Conservation (phyloP, 2,113 vertebrate species). For the Cryptomyrus ogoouensis region DNA sequence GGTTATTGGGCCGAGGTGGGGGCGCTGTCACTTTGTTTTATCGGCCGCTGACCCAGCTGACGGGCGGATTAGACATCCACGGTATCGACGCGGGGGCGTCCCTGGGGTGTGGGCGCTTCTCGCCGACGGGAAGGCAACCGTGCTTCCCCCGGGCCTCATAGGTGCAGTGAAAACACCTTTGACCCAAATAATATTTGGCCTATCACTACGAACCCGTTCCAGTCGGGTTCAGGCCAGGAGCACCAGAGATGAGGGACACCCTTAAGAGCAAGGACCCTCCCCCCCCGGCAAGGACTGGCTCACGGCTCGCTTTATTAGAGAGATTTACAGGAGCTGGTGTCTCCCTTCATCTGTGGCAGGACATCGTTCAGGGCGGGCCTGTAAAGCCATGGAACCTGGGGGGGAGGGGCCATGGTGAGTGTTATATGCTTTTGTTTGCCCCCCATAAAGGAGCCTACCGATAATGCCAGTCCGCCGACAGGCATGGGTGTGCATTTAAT, state of each 20-base stretch:
- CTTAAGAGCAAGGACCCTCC: neutral
- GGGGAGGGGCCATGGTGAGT: neutral
- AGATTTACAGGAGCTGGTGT: conserved; percentile 44
- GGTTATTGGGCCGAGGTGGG: conserved; percentile 58
- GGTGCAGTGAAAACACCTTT: neutral
- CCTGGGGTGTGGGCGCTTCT: neutral
- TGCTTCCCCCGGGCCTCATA: neutral
- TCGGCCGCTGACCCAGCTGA: conserved; percentile 34
- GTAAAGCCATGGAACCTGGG: conserved; percentile 48
- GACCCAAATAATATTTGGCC: neutral
- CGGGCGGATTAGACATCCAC: conserved; percentile 28
- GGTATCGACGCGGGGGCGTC: neutral
- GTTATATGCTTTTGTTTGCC: neutral
- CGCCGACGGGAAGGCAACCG: neutral
- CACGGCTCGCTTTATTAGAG: conserved; percentile 52
- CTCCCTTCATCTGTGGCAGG: conserved; percentile 19
- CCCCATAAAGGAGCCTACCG: neutral
- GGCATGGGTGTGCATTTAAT: neutral
- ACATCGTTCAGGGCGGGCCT: conserved; percentile 48
- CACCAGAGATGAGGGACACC: conserved; percentile 17
- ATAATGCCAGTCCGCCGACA: neutral
- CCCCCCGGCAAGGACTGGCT: conserved; percentile 32
- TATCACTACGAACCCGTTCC: neutral
- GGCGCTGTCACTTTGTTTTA: conserved; percentile 52
- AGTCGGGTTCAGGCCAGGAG: neutral